A percentile compares a stretch with the other conserved stretches of the same genome.
Conservation (phyloP, 2,888 invertebrate genomes). For the Pilophorus perplexus region DNA sequence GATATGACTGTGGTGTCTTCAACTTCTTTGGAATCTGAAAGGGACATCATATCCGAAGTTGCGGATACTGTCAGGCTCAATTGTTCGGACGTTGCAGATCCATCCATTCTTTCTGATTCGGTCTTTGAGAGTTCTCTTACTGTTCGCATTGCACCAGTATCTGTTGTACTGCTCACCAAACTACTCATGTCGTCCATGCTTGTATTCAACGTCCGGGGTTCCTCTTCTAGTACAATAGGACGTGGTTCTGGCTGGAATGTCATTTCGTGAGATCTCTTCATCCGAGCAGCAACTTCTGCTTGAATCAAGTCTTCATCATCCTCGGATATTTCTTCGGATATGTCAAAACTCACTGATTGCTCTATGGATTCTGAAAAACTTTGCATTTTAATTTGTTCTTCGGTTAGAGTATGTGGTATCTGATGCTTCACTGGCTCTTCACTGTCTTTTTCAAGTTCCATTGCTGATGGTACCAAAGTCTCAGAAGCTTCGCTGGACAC, state of each 20-base stretch:
- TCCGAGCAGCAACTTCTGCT: constrained; percentile 59
- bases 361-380: constrained; percentile 46
- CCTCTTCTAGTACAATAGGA: constrained; percentile 55
- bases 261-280: constrained; percentile 90
- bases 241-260: constrained; percentile 66
- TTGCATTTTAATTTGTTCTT: constrained; percentile 45
- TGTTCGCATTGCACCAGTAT: constrained; percentile 53
- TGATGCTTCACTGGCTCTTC: constrained; percentile 50
- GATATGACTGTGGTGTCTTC: constrained; percentile 36
- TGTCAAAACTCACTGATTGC: constrained; percentile 47
- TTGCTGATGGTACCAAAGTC: constrained; percentile 86
- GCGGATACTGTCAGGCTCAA: constrained; percentile 54
- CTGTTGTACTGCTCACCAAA: constrained; percentile 53
- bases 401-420: constrained; percentile 45
- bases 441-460: constrained; percentile 70
- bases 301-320: constrained; percentile 54
- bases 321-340: constrained; percentile 50
- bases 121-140: constrained; percentile 55
- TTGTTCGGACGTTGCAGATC: constrained; percentile 50
- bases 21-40: constrained; percentile 49
- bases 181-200: constrained; percentile 60
- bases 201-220: constrained; percentile 53
- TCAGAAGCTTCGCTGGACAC: constrained; percentile 83
- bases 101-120: constrained; percentile 54
- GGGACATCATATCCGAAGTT: constrained; percentile 55